Base-by-base conservation (phyloP, 2,888 invertebrate genomes). In the Agrotis clavis region DNA sequence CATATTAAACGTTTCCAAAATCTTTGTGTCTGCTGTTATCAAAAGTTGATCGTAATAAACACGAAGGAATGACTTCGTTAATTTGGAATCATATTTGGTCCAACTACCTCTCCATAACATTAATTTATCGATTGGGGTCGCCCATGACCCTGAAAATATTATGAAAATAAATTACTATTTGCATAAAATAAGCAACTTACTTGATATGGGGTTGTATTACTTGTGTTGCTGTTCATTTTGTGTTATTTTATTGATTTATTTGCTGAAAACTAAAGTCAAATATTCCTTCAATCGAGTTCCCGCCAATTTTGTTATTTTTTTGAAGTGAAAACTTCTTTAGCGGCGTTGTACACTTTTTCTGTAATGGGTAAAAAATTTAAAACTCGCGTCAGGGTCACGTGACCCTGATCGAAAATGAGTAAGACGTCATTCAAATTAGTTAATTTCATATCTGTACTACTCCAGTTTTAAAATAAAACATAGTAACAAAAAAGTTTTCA, bases 1-100 rank as follows among this genome's bases (percentile, higher is more conserved):
- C 78, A 93, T 86, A 74, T 92, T 95, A 14, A 94, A 75, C 2
- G 93, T 86, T 86, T 96, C 96, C 21, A 95, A 74, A 54, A 95
- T 80, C 85, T 92, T 94, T 56, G 85, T 77, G 2, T 89, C 89
- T 0, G 87, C 77, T n/a, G 84, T 86, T 73, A 96, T 88, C 25
- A 95, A 35, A 25, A 96, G 77, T 83, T 95, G 93, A 72, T 95
- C 94, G 68, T 88, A 91, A 69, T 90, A 78, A 19, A 95, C 60
- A 68, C 89, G 88, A 70, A 96, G 79, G 57, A 80, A 67, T 4
- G 88, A 59, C 47, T 89, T 87, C 1, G 68, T 59, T 25, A 74
- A 48, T 51, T 86, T 91, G 0, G 75, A 63, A 57, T 90, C 89
- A 68, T 90, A 91, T 86, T 90, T 92, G 7, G 80, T 77, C 95